These are phyloP conservation scores for Drosophila imparisetae DNA, from an alignment of 2,888 invertebrate species.

Conservation along the genomic window DNA sequence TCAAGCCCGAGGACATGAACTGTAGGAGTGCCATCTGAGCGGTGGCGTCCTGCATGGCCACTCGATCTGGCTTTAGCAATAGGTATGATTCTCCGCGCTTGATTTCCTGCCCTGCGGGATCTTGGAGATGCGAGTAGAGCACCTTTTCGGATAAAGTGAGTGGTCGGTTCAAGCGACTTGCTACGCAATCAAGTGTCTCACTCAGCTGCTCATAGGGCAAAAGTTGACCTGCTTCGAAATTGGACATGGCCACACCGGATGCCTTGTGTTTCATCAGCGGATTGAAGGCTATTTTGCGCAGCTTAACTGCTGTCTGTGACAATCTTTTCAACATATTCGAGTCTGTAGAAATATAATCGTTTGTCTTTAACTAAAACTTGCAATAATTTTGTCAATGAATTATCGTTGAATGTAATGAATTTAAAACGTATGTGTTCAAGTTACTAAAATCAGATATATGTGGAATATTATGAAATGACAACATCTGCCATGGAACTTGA, in stretches of 20 bases:
- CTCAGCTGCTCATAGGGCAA: constrained; percentile 93
- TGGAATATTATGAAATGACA: neutral
- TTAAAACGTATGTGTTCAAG: neutral
- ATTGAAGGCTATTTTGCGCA: constrained; percentile 84
- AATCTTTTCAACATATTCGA: constrained; percentile 21
- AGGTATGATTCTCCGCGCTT: constrained; percentile 96
- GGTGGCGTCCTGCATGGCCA: constrained; percentile 99
- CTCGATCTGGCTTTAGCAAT: constrained; percentile 97
- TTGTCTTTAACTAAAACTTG: constrained; percentile 6
- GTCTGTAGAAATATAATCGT: neutral
- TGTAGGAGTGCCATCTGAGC: constrained; percentile 99
- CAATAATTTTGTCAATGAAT: constrained; percentile 20
- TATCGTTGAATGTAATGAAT: neutral
- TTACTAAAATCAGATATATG: neutral
- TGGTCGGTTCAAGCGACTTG: constrained; percentile 94
- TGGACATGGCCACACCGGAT: constrained; percentile 97
- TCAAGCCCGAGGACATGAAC: constrained; percentile 98
- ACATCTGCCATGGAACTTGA: neutral
- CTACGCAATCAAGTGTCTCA: constrained; percentile 91
- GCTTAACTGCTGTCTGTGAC: constrained; percentile 1
- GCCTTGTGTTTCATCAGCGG: constrained; percentile 93
- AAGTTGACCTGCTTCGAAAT: constrained; percentile 89
- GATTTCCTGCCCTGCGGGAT: constrained; percentile 95
- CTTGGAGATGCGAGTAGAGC: constrained; percentile 98
- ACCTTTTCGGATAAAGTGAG: constrained; percentile 98